Evolutionary conservation across 2,113 vertebrate species (phyloP), one percentile per base, ranked within the genome.

Genomic region (Mionectes macconnelli): DNA sequence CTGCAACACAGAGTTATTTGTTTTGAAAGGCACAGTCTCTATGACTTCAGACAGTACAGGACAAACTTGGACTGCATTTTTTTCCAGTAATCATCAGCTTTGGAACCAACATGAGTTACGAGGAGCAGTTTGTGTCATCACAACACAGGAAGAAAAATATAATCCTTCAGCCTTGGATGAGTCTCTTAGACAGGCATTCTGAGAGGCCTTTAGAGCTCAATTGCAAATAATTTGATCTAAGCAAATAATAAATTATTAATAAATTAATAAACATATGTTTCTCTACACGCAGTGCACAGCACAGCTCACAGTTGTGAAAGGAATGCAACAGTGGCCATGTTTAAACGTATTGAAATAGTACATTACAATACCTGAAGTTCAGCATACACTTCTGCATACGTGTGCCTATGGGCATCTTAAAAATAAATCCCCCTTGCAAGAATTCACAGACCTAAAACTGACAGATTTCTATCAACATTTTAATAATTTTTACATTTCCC

Each of bases 401-500:
- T 0, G 2, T 12, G 18, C 14, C 50, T 31, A 5, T 1, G 6
- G 14, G 15, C 7, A 27, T 42, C 35, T 49, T 67, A 81, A 87
- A 91, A 62, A 66, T 42, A 74, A 59, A 50, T 27, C 63, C 42
- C 42, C 24, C 17, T 35, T 30, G 17, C 1, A 8, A 66, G 63
- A 73, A 60, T 4, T 17, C 35, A 56, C 28, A 64, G 45, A 69
- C 45, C 16, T 21, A 64, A 80, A 72, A 45, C 20, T 37, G 37
- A 28, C 30, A 52, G 37, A 40, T 86, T 77, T 80, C 67, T 44
- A 18, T 60, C 44, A 44, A 23, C 4, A 20, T 10, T 74, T 63
- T 11, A 22, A 60, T 68, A 0, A 2, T 39, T 45, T 69, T 62
- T 37, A 20, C 1, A 0, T 44, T 16, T 30, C 4, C 1, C 27